Evolutionary conservation across 23 tunicate genomes (phyloP).

Genomic region (Clavelina lepadiformis): DNA sequence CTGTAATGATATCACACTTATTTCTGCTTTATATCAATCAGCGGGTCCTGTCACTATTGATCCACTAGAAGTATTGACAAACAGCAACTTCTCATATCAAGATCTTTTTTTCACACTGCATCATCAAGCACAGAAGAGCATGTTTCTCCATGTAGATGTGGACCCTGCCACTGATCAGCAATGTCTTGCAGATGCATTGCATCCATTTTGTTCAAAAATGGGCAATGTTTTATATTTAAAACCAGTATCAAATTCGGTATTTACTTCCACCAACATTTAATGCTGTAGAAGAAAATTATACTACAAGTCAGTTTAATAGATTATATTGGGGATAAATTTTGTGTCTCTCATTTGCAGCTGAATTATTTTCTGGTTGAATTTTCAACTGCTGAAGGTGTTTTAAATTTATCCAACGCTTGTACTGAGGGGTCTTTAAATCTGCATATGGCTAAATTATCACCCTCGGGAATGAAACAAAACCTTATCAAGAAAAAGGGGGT

Average conservation of each 20-base stretch:
- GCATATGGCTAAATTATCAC: slow-evolving; percentile 18
- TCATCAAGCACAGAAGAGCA: slow-evolving; percentile 2
- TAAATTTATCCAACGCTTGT: slow-evolving; percentile 4
- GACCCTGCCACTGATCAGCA: slow-evolving; percentile 7
- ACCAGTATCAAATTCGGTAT: neutral
- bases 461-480: slow-evolving; percentile 3
- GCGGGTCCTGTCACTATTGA: too few species aligned
- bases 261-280: too few species aligned
- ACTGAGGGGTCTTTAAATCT: neutral
- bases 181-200: slow-evolving; percentile 3
- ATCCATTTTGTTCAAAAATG: neutral
- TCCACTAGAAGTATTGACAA: slow-evolving; percentile 7
- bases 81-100: slow-evolving; percentile 7
- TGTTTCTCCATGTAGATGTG: slow-evolving; percentile 5
- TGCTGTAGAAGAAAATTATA: too few species aligned
- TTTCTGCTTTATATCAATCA: too few species aligned
- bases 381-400: neutral
- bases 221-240: slow-evolving; percentile 6
- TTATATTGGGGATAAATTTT: too few species aligned
- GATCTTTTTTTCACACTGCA: neutral
- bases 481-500: too few species aligned
- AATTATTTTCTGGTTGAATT: slow-evolving; percentile 31
- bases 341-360: neutral
- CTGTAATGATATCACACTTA: too few species aligned
- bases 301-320: too few species aligned